phyloP scores from a whole-genome alignment of 2,113 vertebrate species.

The Bufo bufo region DNA sequence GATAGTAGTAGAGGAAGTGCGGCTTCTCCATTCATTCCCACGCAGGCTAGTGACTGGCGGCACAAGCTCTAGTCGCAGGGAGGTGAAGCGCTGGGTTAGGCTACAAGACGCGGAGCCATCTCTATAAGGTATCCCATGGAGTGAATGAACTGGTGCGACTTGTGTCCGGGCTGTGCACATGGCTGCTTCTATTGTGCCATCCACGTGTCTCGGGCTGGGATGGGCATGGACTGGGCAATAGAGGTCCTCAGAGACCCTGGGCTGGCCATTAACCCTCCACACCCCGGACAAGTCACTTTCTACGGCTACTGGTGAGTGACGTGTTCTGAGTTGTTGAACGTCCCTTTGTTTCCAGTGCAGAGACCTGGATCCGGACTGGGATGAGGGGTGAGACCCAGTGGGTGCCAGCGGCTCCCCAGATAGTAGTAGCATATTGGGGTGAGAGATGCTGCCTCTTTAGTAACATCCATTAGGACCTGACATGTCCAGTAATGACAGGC shows the following conservation, averaged over 20 bases:
- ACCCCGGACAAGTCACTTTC: background rate
- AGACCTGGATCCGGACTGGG: background rate
- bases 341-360: background rate
- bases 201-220: background rate
- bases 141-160: background rate
- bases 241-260: background rate
- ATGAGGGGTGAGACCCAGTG: background rate
- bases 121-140: background rate
- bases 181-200: background rate
- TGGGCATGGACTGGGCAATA: background rate
- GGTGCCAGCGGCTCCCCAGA: too few relatives aligned
- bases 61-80: background rate
- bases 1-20: constrained; percentile 33
- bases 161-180: background rate
- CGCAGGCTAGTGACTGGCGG: background rate
- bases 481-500: background rate
- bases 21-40: constrained; percentile 33
- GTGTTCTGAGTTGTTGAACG: background rate
- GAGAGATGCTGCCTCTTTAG: background rate
- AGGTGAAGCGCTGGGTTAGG: background rate
- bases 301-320: background rate
- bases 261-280: background rate
- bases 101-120: background rate
- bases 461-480: too few relatives aligned
- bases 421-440: background rate